Base-by-base conservation (phyloP, 2,797 vertebrate species). In the Sebastes miniatus region DNA sequence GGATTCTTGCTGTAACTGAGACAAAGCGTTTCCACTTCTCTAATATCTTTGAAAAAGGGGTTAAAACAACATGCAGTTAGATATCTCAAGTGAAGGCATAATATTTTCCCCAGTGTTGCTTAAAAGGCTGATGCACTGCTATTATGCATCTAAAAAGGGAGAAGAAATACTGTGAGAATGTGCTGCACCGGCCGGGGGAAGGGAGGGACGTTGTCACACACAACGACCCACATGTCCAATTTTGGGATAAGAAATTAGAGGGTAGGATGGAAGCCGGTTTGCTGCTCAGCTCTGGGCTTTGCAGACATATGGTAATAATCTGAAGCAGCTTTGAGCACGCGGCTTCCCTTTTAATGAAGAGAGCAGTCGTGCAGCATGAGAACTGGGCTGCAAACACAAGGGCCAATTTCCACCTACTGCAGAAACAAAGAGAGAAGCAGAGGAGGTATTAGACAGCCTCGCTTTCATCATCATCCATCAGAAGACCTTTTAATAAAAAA, bases 211-310 rank as follows among this genome's bases (percentile, higher is more conserved):
- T 86, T 88, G 92, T 93, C 92, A 93, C 88, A 93, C 93, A 93
- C 90, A 92, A 83, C 85, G 88, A 92, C 94, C 95, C 94, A 93
- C 92, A 95, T 94, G 94, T 95, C 95, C 95, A 96, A 96, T 96
- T 96, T 96, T 95, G 95, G 95, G 95, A 95, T 94, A 90, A 95
- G 93, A 96, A 96, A 96, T 96, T 95, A 96, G 93, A 96, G 95
- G 95, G 95, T 95, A 95, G 87, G 85, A 90, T 88, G 83, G 93
- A 89, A 95, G 93, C 93, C 61, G 90, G 86, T 89, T 92, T 88
- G 91, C 89, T 89, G 89, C 89, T 92, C 90, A 76, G 92, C 89
- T 92, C 88, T 84, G 83, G 92, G 93, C 92, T 94, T 86, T 87
- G 91, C 89, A 93, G 93, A 95, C 96, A 96, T 96, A 92, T 96